Evolutionary conservation across 2,113 vertebrate species (phyloP), one percentile per base, ranked within the genome.

Genomic region (Calonectris borealis): DNA sequence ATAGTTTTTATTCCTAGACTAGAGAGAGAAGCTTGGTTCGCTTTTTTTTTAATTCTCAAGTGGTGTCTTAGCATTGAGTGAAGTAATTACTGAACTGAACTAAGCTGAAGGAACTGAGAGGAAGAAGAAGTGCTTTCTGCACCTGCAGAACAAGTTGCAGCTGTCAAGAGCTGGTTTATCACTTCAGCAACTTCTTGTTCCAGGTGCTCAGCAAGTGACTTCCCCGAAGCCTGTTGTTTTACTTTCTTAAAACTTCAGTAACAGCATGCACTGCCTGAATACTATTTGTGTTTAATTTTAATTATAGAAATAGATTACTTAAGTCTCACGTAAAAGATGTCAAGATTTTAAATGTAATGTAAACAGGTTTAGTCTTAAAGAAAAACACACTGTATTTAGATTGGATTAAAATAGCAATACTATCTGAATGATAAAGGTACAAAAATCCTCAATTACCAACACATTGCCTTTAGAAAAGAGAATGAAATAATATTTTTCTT

Each of bases 111-210:
- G 92, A 94, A 95, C 82, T 29, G 71, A 93, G 96, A 88, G 90
- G 82, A 96, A 96, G 66, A 91, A 94, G 84, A 92, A 92, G 83
- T 94, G 58, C 71, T 95, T 96, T 96, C 90, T 95, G 93, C 94
- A 97, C 96, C 96, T 97, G 96, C 96, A 90, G 92, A 94, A 80
- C 75, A 76, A 94, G 84, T 61, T 65, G 85, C 96, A 97, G 96
- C 90, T 97, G 96, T 96, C 94, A 90, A 93, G 79, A 80, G 88
- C 66, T 96, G 96, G 79, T 96, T 96, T 94, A 95, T 95, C 96
- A 90, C 96, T 96, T 96, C 75, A 83, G 92, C 27, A 76, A 72
- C 91, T 92, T 95, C 82, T 90, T 87, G 87, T 91, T 86, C 94
- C 96, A 97, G 96, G 94, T 96, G 96, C 85, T 93, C 83, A 70